Base-by-base conservation (phyloP, 2,113 vertebrate species). In the Grammomys dolichurus region DNA sequence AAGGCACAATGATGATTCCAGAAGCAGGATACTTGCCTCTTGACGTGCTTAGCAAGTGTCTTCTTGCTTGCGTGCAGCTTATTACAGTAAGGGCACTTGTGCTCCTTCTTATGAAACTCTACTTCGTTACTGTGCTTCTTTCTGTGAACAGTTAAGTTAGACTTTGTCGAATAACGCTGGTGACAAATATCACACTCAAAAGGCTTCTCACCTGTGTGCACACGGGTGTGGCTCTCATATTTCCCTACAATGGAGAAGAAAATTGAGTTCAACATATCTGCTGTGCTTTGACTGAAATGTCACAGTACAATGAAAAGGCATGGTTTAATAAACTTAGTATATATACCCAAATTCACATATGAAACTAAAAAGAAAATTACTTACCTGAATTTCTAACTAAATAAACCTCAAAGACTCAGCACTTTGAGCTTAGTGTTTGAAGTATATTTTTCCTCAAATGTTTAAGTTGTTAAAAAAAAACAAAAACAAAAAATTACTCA, bases 31-130 rank as follows among this genome's bases (percentile, higher is more conserved):
- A 98, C 99, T 99, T 98, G 99, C 99, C 99, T 99, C 97, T 99
- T 99, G 67, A 99, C 99, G 0, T 99, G 99, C 97, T 99, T 99
- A 1, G 99, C 98, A 93, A 99, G 98, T 3, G 99, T 99, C 98
- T 99, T 99, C 97, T 99, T 99, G 98, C 99, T 99, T 72, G 99
- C 99, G 48, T 99, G 99, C 13, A 99, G 99, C 97, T 99, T 99
- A 97, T 98, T 99, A 98, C 99, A 99, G 93, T 99, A 99, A 63
- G 99, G 99, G 97, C 99, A 99, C 95, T 99, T 99, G 98, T 99
- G 99, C 54, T 99, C 99, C 98, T 99, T 99, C 98, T 99, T 99
- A 97, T 99, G 99, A 96, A 99, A 99, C 48, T 99, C 99, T 0
- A 98, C 98, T 36, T 99, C 99, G n/a, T 97, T 98, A 76, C 98